A percentile compares a stretch with the other conserved stretches of the same genome.
Conservation (phyloP, 2,888 invertebrate species). For the Ganaspis brasiliensis region DNA sequence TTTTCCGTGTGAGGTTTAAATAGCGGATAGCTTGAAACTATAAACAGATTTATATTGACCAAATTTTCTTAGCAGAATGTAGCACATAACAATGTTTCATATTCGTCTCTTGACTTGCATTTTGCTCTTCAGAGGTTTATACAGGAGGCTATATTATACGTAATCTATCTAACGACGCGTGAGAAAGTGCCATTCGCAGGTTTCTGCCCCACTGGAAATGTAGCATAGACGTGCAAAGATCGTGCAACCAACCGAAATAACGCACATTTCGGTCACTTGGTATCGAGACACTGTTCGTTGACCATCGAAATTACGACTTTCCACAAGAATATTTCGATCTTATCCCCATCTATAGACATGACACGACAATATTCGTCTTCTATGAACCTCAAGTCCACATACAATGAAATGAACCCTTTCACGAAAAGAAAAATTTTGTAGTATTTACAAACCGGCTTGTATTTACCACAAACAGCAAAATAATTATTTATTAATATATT, state of each 20-base stretch:
- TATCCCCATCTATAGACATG: too few relatives aligned
- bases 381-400: too few relatives aligned
- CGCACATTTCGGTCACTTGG: constrained; percentile 31
- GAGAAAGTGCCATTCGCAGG: constrained; percentile 33
- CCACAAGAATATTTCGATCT: not conserved
- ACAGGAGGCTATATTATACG: not conserved
- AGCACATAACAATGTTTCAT: constrained; percentile 6
- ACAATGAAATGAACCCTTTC: too few relatives aligned
- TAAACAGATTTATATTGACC: too few relatives aligned
- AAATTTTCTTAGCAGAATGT: too few relatives aligned
- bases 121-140: constrained; percentile 21
- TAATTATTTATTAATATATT: too few relatives aligned
- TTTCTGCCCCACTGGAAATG: constrained; percentile 8
- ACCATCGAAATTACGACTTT: constrained; percentile 10
- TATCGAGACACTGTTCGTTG: constrained; percentile 15
- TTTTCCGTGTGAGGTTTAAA: too few relatives aligned
- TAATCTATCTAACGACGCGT: constrained; percentile 28
- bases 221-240: not conserved
- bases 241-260: constrained; percentile 37
- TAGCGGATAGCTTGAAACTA: too few relatives aligned
- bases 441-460: too few relatives aligned
- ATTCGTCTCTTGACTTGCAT: constrained; percentile 14
- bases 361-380: too few relatives aligned
- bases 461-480: too few relatives aligned
- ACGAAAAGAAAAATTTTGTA: too few relatives aligned